phyloP scores from a whole-genome alignment of 2,888 invertebrate species.

The Barypeithes pellucidus region DNA sequence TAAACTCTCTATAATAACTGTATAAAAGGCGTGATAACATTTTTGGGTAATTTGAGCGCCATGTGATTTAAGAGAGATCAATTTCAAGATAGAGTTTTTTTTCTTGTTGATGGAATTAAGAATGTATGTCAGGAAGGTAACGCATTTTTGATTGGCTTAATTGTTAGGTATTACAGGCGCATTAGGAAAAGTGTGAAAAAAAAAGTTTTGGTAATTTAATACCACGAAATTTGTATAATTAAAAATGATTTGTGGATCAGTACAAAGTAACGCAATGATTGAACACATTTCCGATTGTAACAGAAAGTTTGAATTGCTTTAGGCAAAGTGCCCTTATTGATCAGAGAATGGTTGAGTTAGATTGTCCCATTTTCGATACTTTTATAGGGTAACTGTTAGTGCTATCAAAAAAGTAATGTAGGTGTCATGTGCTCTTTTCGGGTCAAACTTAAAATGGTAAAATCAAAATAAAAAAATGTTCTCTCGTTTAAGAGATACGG shows the following conservation, averaged over 20 bases:
- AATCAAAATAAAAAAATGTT: too few relatives aligned
- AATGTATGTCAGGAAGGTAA: conserved; percentile 42
- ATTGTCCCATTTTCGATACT: too few relatives aligned
- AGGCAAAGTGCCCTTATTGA: too few relatives aligned
- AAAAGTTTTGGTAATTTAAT: conserved; percentile 17
- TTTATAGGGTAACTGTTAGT: too few relatives aligned
- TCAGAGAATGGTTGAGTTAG: too few relatives aligned
- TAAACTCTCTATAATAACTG: conserved; percentile 18
- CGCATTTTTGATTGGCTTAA: conserved; percentile 41
- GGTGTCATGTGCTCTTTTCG: too few relatives aligned
- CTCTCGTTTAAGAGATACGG: too few relatives aligned
- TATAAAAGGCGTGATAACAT: neutral
- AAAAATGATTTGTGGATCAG: neutral
- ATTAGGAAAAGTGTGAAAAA: conserved; percentile 42
- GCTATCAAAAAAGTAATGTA: too few relatives aligned
- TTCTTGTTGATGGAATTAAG: conserved; percentile 19
- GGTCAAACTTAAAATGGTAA: too few relatives aligned
- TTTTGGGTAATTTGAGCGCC: conserved; percentile 16
- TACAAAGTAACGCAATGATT: too few relatives aligned
- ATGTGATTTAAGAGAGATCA: conserved; percentile 24
- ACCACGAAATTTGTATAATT: neutral
- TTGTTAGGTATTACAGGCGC: conserved; percentile 33
- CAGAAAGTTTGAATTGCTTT: too few relatives aligned
- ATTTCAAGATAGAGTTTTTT: conserved; percentile 21
- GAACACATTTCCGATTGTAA: too few relatives aligned